These are phyloP conservation scores for Catharus ustulatus DNA, from an alignment of 2,797 vertebrate genomes.

Conservation along the genomic window DNA sequence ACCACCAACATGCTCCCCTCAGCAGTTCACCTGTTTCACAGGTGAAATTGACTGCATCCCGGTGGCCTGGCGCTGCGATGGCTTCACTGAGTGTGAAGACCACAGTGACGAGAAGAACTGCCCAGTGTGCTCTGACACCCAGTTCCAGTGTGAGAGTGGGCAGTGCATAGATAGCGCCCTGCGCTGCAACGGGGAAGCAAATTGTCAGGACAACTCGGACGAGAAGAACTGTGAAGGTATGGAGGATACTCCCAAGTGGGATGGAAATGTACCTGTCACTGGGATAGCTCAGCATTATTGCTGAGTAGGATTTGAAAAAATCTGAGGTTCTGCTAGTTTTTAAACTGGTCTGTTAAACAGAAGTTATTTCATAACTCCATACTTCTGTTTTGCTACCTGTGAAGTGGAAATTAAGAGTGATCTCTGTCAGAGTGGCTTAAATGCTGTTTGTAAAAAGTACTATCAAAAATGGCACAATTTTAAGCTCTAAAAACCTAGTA, in stretches of 20 bases:
- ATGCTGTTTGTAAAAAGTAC: background rate
- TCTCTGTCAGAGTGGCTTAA: background rate
- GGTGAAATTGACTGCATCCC: slow-evolving; percentile 99
- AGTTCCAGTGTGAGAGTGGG: slow-evolving; percentile 95
- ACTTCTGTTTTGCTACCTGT: background rate
- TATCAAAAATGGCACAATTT: background rate
- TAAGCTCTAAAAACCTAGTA: background rate
- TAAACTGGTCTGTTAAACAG: background rate
- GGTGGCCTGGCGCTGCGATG: slow-evolving; percentile 93
- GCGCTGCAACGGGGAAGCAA: slow-evolving; percentile 90
- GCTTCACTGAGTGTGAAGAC: slow-evolving; percentile 92
- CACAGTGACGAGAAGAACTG: slow-evolving; percentile 93
- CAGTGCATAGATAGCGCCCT: slow-evolving; percentile 89
- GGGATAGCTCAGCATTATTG: background rate
- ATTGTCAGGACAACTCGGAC: slow-evolving; percentile 95
- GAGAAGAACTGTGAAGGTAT: slow-evolving; percentile 94
- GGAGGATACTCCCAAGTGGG: background rate
- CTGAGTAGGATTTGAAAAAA: background rate
- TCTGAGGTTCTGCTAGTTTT: background rate
- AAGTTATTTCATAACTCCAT: background rate
- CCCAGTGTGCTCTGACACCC: slow-evolving; percentile 87
- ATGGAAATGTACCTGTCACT: background rate
- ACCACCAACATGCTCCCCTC: slow-evolving; percentile 95
- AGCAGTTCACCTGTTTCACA: slow-evolving; percentile 93
- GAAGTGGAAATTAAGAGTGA: background rate